Evolutionary conservation across 2,797 vertebrate genomes (phyloP), one percentile per base, ranked within the genome.

Genomic region (Halcyon badia): DNA sequence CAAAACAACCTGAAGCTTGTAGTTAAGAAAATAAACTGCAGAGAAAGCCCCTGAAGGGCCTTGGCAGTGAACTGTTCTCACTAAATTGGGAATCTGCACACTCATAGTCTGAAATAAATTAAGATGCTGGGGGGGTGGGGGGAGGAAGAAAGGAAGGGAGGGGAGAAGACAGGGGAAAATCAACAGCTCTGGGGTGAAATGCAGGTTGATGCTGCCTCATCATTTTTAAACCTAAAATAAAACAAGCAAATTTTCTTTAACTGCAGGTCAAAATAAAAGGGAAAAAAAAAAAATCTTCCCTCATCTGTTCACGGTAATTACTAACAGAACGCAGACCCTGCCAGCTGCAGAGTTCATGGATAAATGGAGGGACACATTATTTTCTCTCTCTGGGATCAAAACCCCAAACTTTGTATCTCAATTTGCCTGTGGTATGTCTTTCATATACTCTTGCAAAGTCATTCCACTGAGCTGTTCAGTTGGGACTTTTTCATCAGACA

Each of bases 191-290:
- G 97, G 97, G 98, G 98, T 98, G 98, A 98, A 98, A 97, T 66
- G 11, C 83, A 94, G 97, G 97, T 97, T 98, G 97, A 93, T 98
- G 98, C 98, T 98, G 97, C 96, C 97, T 98, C 97, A 97, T 98
- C 98, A 98, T 97, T 98, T 98, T 98, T 97, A 96, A 98, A 98
- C 89, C 95, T 96, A 98, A 98, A 98, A 98, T 98, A 98, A 98
- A 98, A 97, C 97, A 98, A 98, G 98, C 97, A 98, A 98, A 98
- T 98, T 98, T 98, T 98, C 96, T 98, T 97, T 98, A 98, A 98
- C 98, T 97, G 97, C 97, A 97, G 98, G 98, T 98, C 98, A 98
- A 98, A 98, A 98, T 95, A 96, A 97, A 97, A 97, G 80, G 92
- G 68, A 39, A 14, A 26, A 90, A 95, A 90, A 95, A 85, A 89